Base-by-base conservation (phyloP, 1,140 invertebrate genomes). In the Eumeta japonica region DNA sequence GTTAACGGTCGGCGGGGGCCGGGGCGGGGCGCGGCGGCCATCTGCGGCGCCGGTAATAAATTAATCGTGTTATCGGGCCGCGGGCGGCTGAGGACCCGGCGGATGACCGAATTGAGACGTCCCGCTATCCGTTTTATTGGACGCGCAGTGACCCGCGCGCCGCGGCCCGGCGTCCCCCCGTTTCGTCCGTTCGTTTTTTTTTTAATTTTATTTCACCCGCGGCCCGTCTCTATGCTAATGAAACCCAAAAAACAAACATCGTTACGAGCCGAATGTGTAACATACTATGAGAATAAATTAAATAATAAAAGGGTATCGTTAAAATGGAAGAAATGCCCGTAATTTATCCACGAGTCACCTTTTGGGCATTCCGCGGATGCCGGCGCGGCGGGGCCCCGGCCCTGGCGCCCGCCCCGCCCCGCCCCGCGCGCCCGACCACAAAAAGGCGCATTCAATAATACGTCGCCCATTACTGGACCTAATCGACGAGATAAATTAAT, bases 191-290 rank as follows among this genome's bases (percentile, higher is more conserved):
- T 24, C 20, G 20, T n/a, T n/a, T n/a, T n/a, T n/a, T n/a, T n/a
- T n/a, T n/a, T n/a, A n/a, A n/a, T n/a, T n/a, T n/a, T 57, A 62
- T 62, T 52, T 55, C 62, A 56, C 63, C 58, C 56, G 55, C 50
- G 47, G 52, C 49, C 28, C 38, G 29, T 41, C 37, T 41, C 57
- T 71, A 68, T 71, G 66, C 56, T 65, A 68, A 66, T 71, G 58
- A 64, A 52, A 32, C 54, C 58, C n/a, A n/a, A 63, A 71, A 72
- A 72, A 72, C 67, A 72, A 72, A 72, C 63, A 67, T 65, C 63
- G 61, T 64, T 70, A 70, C 65, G 65, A 35, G 16, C 19, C 16
- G 13, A 35, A 35, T 35, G 34, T 35, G 34, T 35, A 35, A 35
- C 19, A 35, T 15, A 35, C 34, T 35, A 35, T 35, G 20, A n/a